Evolutionary conservation across 2,797 vertebrate genomes (phyloP).

Genomic region (Acrossocheilus wenchowensis): DNA sequence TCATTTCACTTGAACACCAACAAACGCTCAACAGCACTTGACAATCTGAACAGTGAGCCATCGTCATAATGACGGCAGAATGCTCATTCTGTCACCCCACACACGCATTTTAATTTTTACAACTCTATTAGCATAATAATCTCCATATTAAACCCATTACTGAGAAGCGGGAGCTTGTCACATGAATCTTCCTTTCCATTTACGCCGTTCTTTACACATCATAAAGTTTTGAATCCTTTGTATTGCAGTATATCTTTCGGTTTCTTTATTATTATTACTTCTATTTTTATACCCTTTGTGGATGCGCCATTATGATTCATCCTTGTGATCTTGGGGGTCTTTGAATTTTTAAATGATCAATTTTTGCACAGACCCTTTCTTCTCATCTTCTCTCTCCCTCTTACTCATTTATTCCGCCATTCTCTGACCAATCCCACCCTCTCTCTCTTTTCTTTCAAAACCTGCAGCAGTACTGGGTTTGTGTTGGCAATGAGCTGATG

Average conservation of each 20-base stretch:
- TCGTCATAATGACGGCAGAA: constrained; percentile 28
- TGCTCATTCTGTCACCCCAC: constrained; percentile 36
- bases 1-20: constrained; percentile 40
- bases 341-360: constrained; percentile 6
- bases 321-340: constrained; percentile 30
- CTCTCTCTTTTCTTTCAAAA: constrained; percentile 1
- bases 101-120: constrained; percentile 43
- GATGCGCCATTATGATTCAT: constrained; percentile 14
- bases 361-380: neutral
- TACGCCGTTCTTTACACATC: neutral
- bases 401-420: constrained; percentile 3
- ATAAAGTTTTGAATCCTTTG: neutral
- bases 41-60: constrained; percentile 29
- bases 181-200: constrained; percentile 12
- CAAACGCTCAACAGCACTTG: constrained; percentile 21
- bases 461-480: constrained; percentile 20
- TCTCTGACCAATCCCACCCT: neutral
- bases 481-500: constrained; percentile 44
- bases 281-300: constrained; percentile 19
- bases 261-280: neutral
- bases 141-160: constrained; percentile 34
- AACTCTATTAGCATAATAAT: constrained; percentile 46
- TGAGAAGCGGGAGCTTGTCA: constrained; percentile 11
- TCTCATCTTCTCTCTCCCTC: constrained; percentile 12
- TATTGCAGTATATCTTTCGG: neutral